Evolutionary conservation across 1,140 invertebrate species (phyloP).

Genomic region (Pararge aegeria): DNA sequence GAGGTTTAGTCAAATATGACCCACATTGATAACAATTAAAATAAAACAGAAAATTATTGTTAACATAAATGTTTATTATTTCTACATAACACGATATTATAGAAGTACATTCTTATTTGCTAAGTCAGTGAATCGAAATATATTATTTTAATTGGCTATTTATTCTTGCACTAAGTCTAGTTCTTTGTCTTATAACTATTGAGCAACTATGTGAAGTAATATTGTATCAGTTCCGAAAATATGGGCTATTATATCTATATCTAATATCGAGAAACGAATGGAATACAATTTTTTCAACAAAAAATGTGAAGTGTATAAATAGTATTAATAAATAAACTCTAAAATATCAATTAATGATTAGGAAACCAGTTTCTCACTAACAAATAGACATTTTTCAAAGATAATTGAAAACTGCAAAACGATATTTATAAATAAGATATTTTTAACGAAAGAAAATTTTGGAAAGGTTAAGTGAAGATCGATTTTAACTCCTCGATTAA

Average conservation of each 20-base stretch:
- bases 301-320: neutral
- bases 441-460: too few species aligned
- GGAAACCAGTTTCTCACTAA: too few species aligned
- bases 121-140: constrained; percentile 20
- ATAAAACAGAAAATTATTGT: neutral
- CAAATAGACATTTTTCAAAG: too few species aligned
- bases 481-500: too few species aligned
- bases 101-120: constrained; percentile 12
- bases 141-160: constrained; percentile 24
- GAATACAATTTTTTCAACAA: neutral
- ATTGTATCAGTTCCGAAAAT: constrained; percentile 30
- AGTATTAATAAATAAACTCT: too few species aligned
- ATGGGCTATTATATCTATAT: constrained; percentile 3
- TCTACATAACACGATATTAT: constrained; percentile 8
- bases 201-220: constrained; percentile 39
- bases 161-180: constrained; percentile 17
- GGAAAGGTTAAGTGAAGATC: too few species aligned
- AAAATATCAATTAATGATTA: too few species aligned
- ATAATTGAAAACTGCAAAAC: too few species aligned
- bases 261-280: neutral
- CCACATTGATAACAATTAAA: too few species aligned
- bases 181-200: constrained; percentile 23
- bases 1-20: too few species aligned
- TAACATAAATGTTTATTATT: constrained; percentile 4
- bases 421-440: too few species aligned